Conservation (phyloP, 2,113 vertebrate genomes). For the Corynorhinus townsendii region DNA sequence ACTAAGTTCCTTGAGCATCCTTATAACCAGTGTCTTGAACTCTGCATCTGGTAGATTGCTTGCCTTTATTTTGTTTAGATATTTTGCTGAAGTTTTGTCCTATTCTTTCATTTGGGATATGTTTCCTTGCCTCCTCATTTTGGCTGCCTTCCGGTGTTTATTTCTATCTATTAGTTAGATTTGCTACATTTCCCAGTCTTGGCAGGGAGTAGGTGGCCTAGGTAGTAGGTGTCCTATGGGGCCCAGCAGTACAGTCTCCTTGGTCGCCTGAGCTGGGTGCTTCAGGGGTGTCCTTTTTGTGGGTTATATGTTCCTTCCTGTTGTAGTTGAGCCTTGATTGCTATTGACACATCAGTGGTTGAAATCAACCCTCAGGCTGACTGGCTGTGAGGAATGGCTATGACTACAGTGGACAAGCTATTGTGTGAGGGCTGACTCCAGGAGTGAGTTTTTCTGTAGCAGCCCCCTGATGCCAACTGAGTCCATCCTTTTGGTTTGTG, state of each 20-base stretch:
- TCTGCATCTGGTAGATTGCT: background rate
- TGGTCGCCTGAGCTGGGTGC: background rate
- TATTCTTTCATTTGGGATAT: background rate
- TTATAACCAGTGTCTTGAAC: background rate
- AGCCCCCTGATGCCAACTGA: background rate
- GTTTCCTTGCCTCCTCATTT: background rate
- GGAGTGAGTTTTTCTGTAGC: background rate
- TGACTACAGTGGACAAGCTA: background rate
- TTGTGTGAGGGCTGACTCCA: background rate
- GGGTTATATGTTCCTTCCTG: background rate
- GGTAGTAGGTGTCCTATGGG: background rate
- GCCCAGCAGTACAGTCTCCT: background rate
- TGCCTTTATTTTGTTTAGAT: background rate
- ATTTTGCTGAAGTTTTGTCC: background rate
- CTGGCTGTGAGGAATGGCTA: background rate
- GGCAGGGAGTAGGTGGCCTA: background rate
- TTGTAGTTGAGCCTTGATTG: background rate
- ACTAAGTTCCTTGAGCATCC: background rate
- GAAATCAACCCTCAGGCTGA: background rate
- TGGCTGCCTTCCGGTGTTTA: background rate
- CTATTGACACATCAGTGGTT: background rate
- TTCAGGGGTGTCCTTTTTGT: background rate
- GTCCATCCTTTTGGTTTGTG: background rate
- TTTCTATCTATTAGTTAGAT: background rate
- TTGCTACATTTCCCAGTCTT: background rate